These are phyloP conservation scores for Galerucella nymphaeae DNA, from an alignment of 2,888 invertebrate genomes.

Conservation along the genomic window DNA sequence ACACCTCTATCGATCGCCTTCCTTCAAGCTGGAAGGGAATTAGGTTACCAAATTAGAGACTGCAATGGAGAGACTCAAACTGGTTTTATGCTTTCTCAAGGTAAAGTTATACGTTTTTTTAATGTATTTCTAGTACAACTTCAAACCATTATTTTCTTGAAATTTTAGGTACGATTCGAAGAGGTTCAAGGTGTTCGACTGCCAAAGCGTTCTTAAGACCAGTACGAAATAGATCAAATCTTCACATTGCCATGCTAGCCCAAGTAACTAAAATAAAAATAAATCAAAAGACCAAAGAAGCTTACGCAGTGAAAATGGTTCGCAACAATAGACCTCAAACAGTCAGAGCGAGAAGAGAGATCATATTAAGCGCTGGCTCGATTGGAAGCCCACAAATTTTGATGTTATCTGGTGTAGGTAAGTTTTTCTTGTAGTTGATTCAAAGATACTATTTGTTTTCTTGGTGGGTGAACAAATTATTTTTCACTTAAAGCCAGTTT, in stretches of 20 bases:
- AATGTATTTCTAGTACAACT: too few species aligned
- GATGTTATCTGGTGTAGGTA: slow-evolving; percentile 85
- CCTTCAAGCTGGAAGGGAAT: slow-evolving; percentile 82
- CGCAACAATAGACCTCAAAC: slow-evolving; percentile 73
- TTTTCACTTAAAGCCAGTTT: too few species aligned
- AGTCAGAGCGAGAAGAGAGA: slow-evolving; percentile 81
- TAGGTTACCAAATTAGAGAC: slow-evolving; percentile 85
- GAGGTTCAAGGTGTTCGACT: slow-evolving; percentile 88
- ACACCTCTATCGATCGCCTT: slow-evolving; percentile 86
- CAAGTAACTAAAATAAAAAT: slow-evolving; percentile 78
- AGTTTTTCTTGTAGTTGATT: slow-evolving; percentile 18
- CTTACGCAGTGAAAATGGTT: slow-evolving; percentile 80
- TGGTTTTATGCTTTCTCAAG: slow-evolving; percentile 89
- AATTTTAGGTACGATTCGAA: slow-evolving; percentile 68
- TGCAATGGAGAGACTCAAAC: slow-evolving; percentile 86
- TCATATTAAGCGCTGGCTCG: slow-evolving; percentile 88
- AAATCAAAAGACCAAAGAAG: slow-evolving; percentile 75
- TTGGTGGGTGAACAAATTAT: too few species aligned
- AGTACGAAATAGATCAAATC: slow-evolving; percentile 78
- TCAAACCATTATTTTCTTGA: not conserved
- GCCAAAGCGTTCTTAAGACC: slow-evolving; percentile 89
- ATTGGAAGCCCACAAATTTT: slow-evolving; percentile 89
- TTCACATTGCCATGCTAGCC: slow-evolving; percentile 82
- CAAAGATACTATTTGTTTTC: too few species aligned
- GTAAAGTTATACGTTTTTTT: slow-evolving; percentile 61